Base-by-base conservation (phyloP, 1,140 invertebrate species). In the Episyrphus balteatus region DNA sequence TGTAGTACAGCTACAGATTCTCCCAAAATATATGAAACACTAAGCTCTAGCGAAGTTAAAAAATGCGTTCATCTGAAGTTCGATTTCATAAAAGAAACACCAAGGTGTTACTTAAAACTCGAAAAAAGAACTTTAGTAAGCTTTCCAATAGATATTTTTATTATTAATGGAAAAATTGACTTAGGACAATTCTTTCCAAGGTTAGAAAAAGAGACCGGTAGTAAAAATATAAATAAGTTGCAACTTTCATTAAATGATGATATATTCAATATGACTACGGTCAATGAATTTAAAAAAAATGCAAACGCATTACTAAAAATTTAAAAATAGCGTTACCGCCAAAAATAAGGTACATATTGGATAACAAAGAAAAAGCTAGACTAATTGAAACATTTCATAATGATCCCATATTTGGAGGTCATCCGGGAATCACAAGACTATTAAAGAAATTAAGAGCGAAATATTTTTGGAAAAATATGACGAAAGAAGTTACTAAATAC, bases 401-500 rank as follows among this genome's bases (percentile, higher is more conserved):
- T n/a, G n/a, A 37, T 45, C 44, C 44, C 6, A 11, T 45, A 12
- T n/a, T n/a, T n/a, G n/a, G n/a, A n/a, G n/a, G n/a, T n/a, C n/a
- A 19, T 18, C 5, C 5, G 11, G 41, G 41, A 17, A 42, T 26
- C 7, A 7, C 15, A 19, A 19, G 15, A 9, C 18, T 14, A 11
- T n/a, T 45, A 18, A n/a, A 7, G 11, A 47, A 39, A 40, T 13
- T 47, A 7, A 40, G 31, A 47, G 13, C 18, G 8, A 11, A 30
- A 13, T 50, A 38, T 21, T 40, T 15, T 12, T 46, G 38, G 48
- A 50, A 50, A 34, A 42, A 46, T 26, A 50, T 46, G 37, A 50
- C 31, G 32, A n/a, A 42, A 13, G 13, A 31, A 2, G 17, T 47
- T 31, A 34, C 17, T 2, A 43, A 38, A 19, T 47, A 30, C 34